Conservation (phyloP, 2,888 invertebrate species). For the Brenthis hecate region DNA sequence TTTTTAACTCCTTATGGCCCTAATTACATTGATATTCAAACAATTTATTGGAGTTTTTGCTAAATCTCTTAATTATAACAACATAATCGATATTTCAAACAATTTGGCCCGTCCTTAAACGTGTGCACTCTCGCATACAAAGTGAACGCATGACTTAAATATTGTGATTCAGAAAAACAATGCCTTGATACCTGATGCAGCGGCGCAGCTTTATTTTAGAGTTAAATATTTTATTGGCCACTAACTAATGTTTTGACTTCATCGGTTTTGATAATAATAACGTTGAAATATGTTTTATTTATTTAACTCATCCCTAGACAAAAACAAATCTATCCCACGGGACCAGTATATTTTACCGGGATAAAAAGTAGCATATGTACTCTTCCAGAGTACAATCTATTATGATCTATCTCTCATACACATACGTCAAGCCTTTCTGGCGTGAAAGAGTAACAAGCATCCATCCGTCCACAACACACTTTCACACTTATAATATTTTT, state of each 20-base stretch:
- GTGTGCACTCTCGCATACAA: conserved; percentile 21
- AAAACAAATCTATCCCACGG: too few species aligned
- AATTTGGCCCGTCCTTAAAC: conserved; percentile 17
- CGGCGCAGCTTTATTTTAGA: neutral
- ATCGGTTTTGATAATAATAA: too few species aligned
- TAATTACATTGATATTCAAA: conserved; percentile 15
- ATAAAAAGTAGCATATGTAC: too few species aligned
- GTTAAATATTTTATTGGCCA: conserved; percentile 12
- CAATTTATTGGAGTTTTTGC: conserved; percentile 2
- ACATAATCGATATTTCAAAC: conserved; percentile 23
- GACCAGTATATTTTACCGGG: too few species aligned
- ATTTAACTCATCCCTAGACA: too few species aligned
- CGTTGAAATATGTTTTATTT: too few species aligned
- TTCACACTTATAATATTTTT: too few species aligned
- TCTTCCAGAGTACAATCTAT: too few species aligned
- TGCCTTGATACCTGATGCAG: conserved; percentile 3
- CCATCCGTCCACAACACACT: too few species aligned
- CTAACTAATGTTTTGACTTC: neutral
- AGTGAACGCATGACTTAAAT: conserved; percentile 19
- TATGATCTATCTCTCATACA: too few species aligned
- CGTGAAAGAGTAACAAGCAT: too few species aligned
- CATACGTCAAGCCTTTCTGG: too few species aligned
- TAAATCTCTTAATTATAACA: conserved; percentile 18
- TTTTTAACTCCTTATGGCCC: neutral
- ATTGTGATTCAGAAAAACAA: conserved; percentile 17